These are phyloP conservation scores for Pachymerium ferrugineum DNA, from an alignment of 2,888 invertebrate species.

Conservation along the genomic window DNA sequence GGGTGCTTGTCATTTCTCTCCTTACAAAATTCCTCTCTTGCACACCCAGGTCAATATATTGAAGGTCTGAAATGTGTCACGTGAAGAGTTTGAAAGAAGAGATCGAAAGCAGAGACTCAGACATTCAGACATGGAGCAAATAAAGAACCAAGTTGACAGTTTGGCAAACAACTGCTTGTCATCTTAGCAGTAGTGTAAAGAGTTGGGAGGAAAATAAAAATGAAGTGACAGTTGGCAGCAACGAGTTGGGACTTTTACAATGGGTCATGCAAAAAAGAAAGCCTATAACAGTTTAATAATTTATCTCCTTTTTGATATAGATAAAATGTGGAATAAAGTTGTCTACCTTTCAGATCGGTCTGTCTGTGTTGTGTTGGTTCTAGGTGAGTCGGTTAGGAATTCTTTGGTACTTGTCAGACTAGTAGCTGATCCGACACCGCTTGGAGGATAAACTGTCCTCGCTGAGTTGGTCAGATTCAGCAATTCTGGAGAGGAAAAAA, in stretches of 20 bases:
- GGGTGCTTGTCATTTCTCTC: no score
- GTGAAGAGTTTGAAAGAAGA: background rate
- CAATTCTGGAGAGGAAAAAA: conserved; percentile 11
- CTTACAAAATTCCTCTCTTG: no score
- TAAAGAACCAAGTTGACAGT: background rate
- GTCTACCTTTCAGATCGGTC: conserved; percentile 30
- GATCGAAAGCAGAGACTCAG: background rate
- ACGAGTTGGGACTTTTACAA: no score
- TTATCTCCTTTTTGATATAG: no score
- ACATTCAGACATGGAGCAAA: background rate
- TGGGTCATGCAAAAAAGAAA: no score
- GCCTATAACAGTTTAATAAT: no score
- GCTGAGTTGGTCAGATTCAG: conserved; percentile 31
- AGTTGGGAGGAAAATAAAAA: background rate
- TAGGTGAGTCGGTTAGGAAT: conserved; percentile 6
- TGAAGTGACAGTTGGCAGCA: background rate
- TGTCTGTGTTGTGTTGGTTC: conserved; percentile 18
- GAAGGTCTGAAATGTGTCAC: background rate
- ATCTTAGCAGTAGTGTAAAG: background rate
- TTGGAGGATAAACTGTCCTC: conserved; percentile 29
- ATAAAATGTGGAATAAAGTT: no score
- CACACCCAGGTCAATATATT: no score
- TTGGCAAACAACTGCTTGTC: background rate
- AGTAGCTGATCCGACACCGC: conserved; percentile 22
- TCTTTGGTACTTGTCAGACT: conserved; percentile 30